These are phyloP conservation scores for Tiliqua scincoides DNA, from an alignment of 2,113 vertebrate species.

Conservation along the genomic window DNA sequence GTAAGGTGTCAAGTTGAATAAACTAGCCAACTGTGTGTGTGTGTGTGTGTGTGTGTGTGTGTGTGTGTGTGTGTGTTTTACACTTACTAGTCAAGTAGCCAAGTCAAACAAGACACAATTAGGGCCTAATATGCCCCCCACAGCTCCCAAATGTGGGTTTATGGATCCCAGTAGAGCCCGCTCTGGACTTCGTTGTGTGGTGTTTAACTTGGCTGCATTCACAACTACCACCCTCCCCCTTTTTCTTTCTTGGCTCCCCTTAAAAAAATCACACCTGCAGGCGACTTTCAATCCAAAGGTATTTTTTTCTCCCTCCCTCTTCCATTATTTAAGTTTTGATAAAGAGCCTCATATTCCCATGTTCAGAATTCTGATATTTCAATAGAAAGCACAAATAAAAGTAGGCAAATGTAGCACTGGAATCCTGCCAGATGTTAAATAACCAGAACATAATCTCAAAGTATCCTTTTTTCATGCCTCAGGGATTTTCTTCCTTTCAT, in stretches of 20 bases:
- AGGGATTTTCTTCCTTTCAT: background rate
- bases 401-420: background rate
- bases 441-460: background rate
- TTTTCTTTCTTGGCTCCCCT: slow-evolving; percentile 28
- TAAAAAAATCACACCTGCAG: slow-evolving; percentile 66
- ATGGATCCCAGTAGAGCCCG: slow-evolving; percentile 56
- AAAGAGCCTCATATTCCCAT: background rate
- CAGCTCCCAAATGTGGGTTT: slow-evolving; percentile 56
- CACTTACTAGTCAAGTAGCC: slow-evolving; percentile 57
- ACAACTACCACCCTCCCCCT: background rate
- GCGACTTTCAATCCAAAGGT: background rate
- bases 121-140: slow-evolving; percentile 58
- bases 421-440: background rate
- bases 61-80: background rate
- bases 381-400: background rate
- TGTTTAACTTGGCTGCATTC: slow-evolving; percentile 67
- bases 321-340: slow-evolving; percentile 24
- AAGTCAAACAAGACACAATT: slow-evolving; percentile 73
- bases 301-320: slow-evolving; percentile 12
- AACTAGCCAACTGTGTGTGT: slow-evolving; percentile 47
- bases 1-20: slow-evolving; percentile 58
- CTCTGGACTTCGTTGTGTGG: slow-evolving; percentile 46
- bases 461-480: background rate
- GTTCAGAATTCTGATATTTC: background rate
- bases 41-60: background rate